phyloP scores from a whole-genome alignment of 2,797 vertebrate species.

The Spinibarbus caldwelli region DNA sequence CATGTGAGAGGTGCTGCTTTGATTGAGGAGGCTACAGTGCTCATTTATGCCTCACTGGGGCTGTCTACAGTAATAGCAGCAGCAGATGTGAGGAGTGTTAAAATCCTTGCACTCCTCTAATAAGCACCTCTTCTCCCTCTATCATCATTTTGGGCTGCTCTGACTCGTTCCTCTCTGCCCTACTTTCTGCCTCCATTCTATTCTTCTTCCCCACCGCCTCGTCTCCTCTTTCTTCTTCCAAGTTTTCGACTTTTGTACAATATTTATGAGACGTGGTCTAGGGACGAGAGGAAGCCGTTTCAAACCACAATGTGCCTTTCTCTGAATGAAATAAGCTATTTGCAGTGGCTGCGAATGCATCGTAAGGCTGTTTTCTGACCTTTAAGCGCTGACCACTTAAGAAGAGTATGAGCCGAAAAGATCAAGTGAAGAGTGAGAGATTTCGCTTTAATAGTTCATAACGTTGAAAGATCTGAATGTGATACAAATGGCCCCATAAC shows the following conservation, averaged over 20 bases:
- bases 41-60: constrained; percentile 50
- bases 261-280: constrained; percentile 62
- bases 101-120: constrained; percentile 60
- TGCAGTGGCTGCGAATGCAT: constrained; percentile 43
- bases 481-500: constrained; percentile 23
- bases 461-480: constrained; percentile 32
- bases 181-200: constrained; percentile 58
- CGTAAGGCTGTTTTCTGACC: constrained; percentile 43
- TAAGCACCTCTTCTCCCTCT: constrained; percentile 60
- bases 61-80: constrained; percentile 59
- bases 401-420: constrained; percentile 29
- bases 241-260: constrained; percentile 63
- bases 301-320: constrained; percentile 47
- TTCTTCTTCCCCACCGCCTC: constrained; percentile 49
- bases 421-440: constrained; percentile 30
- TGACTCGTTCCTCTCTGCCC: constrained; percentile 57
- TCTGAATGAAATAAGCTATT: constrained; percentile 55
- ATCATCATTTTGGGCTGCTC: constrained; percentile 60
- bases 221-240: constrained; percentile 52
- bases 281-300: constrained; percentile 59
- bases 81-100: constrained; percentile 56
- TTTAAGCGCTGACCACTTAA: constrained; percentile 46
- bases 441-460: constrained; percentile 34
- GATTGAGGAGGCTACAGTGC: constrained; percentile 37
- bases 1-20: constrained; percentile 28